These are phyloP conservation scores for Trochalopteron elliotii DNA, from an alignment of 2,113 vertebrate genomes.

Conservation along the genomic window DNA sequence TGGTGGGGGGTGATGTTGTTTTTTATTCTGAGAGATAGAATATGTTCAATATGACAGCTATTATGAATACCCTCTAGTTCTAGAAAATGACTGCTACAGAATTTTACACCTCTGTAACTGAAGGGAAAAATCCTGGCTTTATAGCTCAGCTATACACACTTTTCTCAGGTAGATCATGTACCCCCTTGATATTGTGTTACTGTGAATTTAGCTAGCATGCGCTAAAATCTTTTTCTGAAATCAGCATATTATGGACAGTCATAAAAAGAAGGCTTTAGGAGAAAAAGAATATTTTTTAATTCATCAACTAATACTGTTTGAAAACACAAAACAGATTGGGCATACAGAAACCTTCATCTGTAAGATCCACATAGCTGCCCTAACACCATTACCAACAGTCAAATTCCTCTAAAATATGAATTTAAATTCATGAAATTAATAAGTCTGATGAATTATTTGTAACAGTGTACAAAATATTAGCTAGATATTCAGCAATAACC, in stretches of 20 bases:
- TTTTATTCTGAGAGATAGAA: background rate
- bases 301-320: background rate
- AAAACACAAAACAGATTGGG: background rate
- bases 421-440: background rate
- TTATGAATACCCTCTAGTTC: background rate
- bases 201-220: fast-evolving
- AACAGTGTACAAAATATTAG: background rate
- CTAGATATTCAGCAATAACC: slow-evolving; percentile 1
- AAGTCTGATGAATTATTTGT: slow-evolving; percentile 10
- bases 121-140: background rate
- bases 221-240: background rate
- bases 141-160: background rate
- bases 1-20: background rate
- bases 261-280: background rate
- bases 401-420: background rate
- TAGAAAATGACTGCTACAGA: background rate
- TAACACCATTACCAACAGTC: background rate
- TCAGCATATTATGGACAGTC: background rate
- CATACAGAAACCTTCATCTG: background rate
- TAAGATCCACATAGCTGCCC: background rate
- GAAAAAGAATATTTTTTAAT: background rate
- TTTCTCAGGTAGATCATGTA: background rate
- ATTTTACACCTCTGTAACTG: background rate
- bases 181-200: background rate
- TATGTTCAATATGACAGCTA: background rate